Percentiles rank a stretch among this genome's conserved stretches.
These are phyloP conservation scores for Pandemis corylana DNA, from an alignment of 2,888 invertebrate species.

Conservation along the genomic window DNA sequence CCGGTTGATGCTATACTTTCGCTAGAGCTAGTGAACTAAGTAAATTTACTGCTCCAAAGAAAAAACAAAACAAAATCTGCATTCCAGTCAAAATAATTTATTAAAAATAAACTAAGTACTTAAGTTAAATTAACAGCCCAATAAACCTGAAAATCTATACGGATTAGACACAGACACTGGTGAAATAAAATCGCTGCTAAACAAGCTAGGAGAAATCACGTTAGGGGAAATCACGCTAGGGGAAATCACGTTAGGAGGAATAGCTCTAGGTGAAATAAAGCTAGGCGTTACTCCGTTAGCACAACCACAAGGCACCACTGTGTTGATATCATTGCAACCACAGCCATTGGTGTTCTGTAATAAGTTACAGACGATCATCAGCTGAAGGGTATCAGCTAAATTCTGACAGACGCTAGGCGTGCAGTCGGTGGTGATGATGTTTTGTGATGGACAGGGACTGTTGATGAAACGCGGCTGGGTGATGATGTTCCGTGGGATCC, in stretches of 20 bases:
- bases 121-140: constrained; percentile 19
- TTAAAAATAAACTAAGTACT: background rate
- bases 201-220: constrained; percentile 42
- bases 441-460: constrained; percentile 44
- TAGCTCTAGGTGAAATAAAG: constrained; percentile 32
- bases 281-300: constrained; percentile 50
- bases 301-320: constrained; percentile 57
- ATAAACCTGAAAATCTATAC: constrained; percentile 22
- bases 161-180: constrained; percentile 17
- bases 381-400: constrained; percentile 67
- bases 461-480: constrained; percentile 21
- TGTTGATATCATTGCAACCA: constrained; percentile 58
- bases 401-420: constrained; percentile 70
- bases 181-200: background rate
- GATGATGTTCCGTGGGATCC: constrained; percentile 41
- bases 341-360: constrained; percentile 62
- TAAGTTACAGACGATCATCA: constrained; percentile 70
- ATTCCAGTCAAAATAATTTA: constrained; percentile 6
- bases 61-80: background rate
- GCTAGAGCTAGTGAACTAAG: too few species aligned
- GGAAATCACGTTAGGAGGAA: constrained; percentile 46
- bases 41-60: too few species aligned
- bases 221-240: constrained; percentile 47
- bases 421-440: constrained; percentile 70
- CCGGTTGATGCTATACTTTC: too few species aligned